Conservation (phyloP, 2,797 vertebrate genomes). For the Antennarius maculatus region DNA sequence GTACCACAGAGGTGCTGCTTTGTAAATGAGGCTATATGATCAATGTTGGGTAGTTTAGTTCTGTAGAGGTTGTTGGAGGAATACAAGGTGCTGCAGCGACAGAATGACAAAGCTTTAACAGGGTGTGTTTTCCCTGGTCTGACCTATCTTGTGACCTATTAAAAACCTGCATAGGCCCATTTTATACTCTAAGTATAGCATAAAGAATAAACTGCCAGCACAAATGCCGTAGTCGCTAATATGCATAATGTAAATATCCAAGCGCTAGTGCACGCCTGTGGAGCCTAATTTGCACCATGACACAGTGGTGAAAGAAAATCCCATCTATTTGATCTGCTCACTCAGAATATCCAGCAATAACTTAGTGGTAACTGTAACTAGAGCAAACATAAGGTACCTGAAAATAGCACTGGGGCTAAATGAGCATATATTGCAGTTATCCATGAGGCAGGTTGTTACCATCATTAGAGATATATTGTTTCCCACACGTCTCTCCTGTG, state of each 20-base stretch:
- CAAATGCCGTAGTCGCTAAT: conserved; percentile 14
- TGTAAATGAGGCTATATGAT: conserved; percentile 1
- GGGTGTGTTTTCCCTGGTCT: neutral
- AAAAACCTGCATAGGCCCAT: conserved; percentile 8
- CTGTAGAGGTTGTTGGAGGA: neutral
- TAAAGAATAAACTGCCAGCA: conserved; percentile 26
- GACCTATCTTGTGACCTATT: conserved; percentile 11
- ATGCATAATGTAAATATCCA: conserved; percentile 31
- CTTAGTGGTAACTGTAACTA: conserved; percentile 34
- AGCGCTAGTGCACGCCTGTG: conserved; percentile 9
- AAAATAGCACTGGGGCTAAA: conserved; percentile 49
- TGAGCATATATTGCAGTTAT: conserved; percentile 59
- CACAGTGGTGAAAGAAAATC: conserved; percentile 18
- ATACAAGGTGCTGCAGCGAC: neutral
- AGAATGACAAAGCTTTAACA: conserved; percentile 8
- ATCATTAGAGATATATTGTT: conserved; percentile 67
- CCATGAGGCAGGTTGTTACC: conserved; percentile 51
- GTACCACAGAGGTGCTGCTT: neutral
- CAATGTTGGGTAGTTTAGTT: neutral
- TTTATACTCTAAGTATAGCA: conserved; percentile 8
- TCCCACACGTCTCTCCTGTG: conserved; percentile 63
- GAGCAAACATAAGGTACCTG: conserved; percentile 30
- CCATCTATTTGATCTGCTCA: conserved; percentile 30
- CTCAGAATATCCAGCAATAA: conserved; percentile 13
- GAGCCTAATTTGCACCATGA: conserved; percentile 32